phyloP scores from a whole-genome alignment of 53 echinoderm and acorn worm species.

The Astropecten irregularis region DNA sequence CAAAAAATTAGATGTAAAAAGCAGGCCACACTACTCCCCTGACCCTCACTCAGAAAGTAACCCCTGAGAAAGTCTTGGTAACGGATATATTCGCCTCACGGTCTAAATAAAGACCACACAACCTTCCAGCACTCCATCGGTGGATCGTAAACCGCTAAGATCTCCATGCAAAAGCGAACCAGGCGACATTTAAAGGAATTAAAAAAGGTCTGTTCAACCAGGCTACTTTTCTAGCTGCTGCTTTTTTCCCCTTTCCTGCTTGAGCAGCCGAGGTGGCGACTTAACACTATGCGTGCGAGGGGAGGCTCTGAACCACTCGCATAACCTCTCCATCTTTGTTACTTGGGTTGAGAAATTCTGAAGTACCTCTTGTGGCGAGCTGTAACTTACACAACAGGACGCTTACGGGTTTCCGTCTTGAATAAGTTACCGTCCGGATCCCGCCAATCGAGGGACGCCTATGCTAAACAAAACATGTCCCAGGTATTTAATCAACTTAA shows the following conservation, averaged over 20 bases:
- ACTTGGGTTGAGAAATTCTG: slow-evolving; percentile 13
- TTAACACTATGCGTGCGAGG: slow-evolving; percentile 1
- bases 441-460: neutral
- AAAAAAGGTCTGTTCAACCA: neutral
- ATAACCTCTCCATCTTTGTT: neutral
- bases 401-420: slow-evolving; percentile 47
- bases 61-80: slow-evolving; percentile 24
- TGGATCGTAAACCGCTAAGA: neutral
- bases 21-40: neutral
- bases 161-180: neutral
- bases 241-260: too few relatives aligned
- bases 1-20: neutral
- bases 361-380: slow-evolving; percentile 33
- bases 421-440: neutral
- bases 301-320: neutral
- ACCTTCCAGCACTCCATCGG: neutral
- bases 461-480: neutral
- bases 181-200: neutral
- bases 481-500: neutral
- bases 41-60: slow-evolving; percentile 41
- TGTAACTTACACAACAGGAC: slow-evolving; percentile 55
- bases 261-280: slow-evolving; percentile 16
- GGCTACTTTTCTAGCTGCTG: too few relatives aligned
- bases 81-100: neutral
- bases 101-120: slow-evolving; percentile 8